Evolutionary conservation across 2,888 invertebrate species (phyloP), one percentile per base, ranked within the genome.

Genomic region (Lochmaea crataegi): DNA sequence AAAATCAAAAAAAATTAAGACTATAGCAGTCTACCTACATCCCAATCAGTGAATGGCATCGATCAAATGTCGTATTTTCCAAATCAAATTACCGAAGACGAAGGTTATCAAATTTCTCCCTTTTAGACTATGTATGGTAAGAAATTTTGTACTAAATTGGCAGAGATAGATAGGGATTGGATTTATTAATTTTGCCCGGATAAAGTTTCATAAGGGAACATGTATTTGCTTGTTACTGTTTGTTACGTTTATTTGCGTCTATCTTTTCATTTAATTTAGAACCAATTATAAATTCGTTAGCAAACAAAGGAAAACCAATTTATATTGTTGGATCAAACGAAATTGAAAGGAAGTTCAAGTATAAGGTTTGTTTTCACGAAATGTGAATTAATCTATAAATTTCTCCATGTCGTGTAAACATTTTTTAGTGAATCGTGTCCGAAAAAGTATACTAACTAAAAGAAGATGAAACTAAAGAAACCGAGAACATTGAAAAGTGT

Each of bases 31-130:
- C 70, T 68, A 68, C 73, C 65, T 65, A 67, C 67, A 32, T 72
- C 45, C 58, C 74, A 76, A 76, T 76, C 76, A 74, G 71, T 60
- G 68, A 71, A 72, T 73, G 72, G 72, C 72, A 74, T 76, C 72
- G 70, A 76, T 68, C 69, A 53, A 68, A 71, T 63, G 63, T 45
- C 67, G 67, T 67, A 51, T 65, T 70, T 71, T 65, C 69, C 38
- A 71, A 74, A 74, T 76, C 72, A 71, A 74, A 74, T 76, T 76
- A 76, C 66, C 53, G 26, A 58, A 22, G 26, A 67, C 66, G 66
- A 56, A 57, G 38, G 66, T 69, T 68, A 75, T 75, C 71, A 72
- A 58, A 58, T 73, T 75, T 73, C 72, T 64, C 69, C 67, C 45
- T 51, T 61, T 42, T 10, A 51, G 22, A 32, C 18, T 18, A 53